Evolutionary conservation across 2,113 vertebrate species (phyloP).

Genomic region (Pygoscelis adeliae): DNA sequence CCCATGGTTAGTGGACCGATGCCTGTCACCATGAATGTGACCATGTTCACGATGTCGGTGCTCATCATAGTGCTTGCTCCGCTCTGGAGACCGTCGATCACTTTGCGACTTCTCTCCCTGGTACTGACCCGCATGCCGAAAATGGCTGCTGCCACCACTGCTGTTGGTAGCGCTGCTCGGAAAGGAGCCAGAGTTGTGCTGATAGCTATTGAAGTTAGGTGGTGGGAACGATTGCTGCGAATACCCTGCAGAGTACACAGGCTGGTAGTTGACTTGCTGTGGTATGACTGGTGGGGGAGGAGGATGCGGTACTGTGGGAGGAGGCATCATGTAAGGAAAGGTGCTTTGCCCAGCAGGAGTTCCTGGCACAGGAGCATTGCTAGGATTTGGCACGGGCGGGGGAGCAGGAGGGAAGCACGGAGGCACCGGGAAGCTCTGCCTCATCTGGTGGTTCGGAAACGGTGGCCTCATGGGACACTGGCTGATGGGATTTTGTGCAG

Average conservation of each 20-base stretch:
- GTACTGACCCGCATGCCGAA: conserved; percentile 82
- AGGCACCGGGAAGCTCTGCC: conserved; percentile 86
- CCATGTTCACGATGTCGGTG: conserved; percentile 85
- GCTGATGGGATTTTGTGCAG: conserved; percentile 76
- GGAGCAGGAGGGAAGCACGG: conserved; percentile 88
- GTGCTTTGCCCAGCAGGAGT: conserved; percentile 77
- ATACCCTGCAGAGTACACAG: conserved; percentile 84
- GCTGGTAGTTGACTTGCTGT: conserved; percentile 85
- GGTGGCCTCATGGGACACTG: conserved; percentile 85
- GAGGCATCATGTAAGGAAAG: conserved; percentile 90
- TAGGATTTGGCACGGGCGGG: conserved; percentile 80
- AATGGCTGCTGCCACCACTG: conserved; percentile 69
- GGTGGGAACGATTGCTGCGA: conserved; percentile 83
- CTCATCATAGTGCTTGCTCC: conserved; percentile 84
- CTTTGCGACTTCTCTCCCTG: conserved; percentile 78
- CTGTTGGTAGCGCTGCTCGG: conserved; percentile 32
- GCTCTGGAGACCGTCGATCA: conserved; percentile 84
- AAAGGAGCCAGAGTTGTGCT: conserved; percentile 78
- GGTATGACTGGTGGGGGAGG: conserved; percentile 82
- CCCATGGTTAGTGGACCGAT: conserved; percentile 74
- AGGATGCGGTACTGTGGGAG: conserved; percentile 77
- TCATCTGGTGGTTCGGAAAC: conserved; percentile 81
- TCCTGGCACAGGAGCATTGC: conserved; percentile 69
- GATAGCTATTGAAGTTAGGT: conserved; percentile 81
- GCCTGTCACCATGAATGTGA: conserved; percentile 80